Conservation (phyloP, 2,888 invertebrate species). For the Dione vanillae region DNA sequence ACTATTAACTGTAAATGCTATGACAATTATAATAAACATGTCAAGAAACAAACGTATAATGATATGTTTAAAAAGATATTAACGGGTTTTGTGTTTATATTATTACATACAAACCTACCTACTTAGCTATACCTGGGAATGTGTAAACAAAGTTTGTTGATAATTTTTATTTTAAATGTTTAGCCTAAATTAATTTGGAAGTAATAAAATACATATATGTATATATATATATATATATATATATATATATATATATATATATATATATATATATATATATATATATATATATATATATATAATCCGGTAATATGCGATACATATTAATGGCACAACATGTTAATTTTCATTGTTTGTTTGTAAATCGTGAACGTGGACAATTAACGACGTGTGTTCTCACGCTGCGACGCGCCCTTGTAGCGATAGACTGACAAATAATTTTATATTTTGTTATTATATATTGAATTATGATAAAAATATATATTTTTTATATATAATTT, state of each 20-base stretch:
- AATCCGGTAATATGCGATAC: background rate
- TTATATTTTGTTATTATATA: background rate
- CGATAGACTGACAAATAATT: background rate
- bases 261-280: background rate
- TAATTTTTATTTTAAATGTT: too few relatives aligned
- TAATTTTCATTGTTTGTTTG: conserved; percentile 55
- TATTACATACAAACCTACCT: background rate
- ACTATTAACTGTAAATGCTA: background rate
- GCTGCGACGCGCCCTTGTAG: conserved; percentile 29
- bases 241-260: too few relatives aligned
- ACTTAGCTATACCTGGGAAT: too few relatives aligned
- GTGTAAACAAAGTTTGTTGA: too few relatives aligned
- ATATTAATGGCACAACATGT: conserved; percentile 49
- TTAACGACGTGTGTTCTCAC: conserved; percentile 42
- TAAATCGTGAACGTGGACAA: conserved; percentile 50
- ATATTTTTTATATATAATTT: too few relatives aligned
- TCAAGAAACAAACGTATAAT: conserved; percentile 9
- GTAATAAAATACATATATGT: too few relatives aligned
- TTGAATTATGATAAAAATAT: background rate
- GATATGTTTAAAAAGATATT: background rate
- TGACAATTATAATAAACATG: conserved; percentile 12
- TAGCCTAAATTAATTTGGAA: too few relatives aligned
- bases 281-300: background rate
- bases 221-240: too few relatives aligned
- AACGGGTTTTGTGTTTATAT: background rate